A percentile compares a stretch with the other conserved stretches of the same genome.
These are phyloP conservation scores for Rotaria macrura DNA, from an alignment of 2,888 invertebrate genomes.

Conservation along the genomic window DNA sequence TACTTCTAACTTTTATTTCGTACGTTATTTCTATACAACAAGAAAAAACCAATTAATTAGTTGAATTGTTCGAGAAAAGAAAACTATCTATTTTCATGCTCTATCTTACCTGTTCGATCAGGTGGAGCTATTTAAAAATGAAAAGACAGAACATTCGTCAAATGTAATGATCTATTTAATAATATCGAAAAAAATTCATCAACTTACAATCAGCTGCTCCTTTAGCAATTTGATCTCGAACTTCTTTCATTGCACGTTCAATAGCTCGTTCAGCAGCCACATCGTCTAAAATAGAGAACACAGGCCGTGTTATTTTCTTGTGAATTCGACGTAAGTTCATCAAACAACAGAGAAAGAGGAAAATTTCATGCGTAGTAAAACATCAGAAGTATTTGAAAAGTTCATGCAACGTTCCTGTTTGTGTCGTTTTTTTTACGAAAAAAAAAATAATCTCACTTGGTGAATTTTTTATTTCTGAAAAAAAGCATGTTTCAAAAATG, in stretches of 20 bases:
- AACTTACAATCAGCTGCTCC: conserved; percentile 17
- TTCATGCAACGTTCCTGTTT: background rate
- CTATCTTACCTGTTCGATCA: background rate
- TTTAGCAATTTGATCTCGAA: conserved; percentile 19
- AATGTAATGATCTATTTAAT: background rate
- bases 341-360: background rate
- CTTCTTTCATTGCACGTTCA: conserved; percentile 5
- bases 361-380: background rate
- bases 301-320: background rate
- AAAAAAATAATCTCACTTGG: background rate
- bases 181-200: too few species aligned
- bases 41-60: too few species aligned
- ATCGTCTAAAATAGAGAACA: background rate
- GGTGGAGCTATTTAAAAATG: background rate
- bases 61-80: background rate
- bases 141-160: background rate
- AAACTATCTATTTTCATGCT: background rate
- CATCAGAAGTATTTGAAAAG: background rate
- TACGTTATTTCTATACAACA: background rate
- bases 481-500: too few species aligned
- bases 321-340: too few species aligned
- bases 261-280: conserved; percentile 18
- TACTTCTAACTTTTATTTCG: background rate
- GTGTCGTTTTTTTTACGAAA: background rate
- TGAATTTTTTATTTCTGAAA: background rate